Evolutionary conservation across 2,113 vertebrate species (phyloP).

Genomic region (Carassius auratus): DNA sequence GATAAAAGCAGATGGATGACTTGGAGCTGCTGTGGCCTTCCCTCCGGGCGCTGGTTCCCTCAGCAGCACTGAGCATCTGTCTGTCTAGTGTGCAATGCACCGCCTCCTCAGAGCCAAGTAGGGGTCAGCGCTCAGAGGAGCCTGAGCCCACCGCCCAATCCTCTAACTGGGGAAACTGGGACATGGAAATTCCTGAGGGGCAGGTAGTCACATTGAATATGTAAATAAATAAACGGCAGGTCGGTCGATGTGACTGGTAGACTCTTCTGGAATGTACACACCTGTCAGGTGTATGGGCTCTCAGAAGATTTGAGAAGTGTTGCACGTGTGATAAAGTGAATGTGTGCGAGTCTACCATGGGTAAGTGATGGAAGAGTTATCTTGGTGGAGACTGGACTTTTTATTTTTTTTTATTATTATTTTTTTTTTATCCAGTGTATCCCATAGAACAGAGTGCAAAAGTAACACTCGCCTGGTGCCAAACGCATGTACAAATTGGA

Average conservation of each 20-base stretch:
- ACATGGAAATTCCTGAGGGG: neutral
- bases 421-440: neutral
- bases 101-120: slow-evolving; percentile 31
- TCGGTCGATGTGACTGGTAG: neutral
- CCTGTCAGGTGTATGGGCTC: neutral
- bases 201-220: slow-evolving; percentile 21
- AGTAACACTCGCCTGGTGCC: neutral
- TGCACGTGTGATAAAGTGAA: neutral
- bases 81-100: neutral
- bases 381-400: neutral
- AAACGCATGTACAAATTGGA: neutral
- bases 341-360: neutral
- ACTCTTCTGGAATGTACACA: neutral
- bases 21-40: slow-evolving; percentile 19
- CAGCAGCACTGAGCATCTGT: slow-evolving; percentile 37
- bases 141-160: slow-evolving; percentile 1
- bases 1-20: slow-evolving; percentile 48
- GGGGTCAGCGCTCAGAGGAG: slow-evolving; percentile 41
- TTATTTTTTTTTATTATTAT: neutral
- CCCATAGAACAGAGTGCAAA: neutral
- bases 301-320: neutral
- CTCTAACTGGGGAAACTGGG: slow-evolving; percentile 45
- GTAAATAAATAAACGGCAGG: slow-evolving; percentile 19
- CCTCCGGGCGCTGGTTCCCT: slow-evolving; percentile 23
- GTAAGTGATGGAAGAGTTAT: neutral